These are phyloP conservation scores for Pluvialis apricaria DNA, from an alignment of 2,113 vertebrate species.

Conservation along the genomic window DNA sequence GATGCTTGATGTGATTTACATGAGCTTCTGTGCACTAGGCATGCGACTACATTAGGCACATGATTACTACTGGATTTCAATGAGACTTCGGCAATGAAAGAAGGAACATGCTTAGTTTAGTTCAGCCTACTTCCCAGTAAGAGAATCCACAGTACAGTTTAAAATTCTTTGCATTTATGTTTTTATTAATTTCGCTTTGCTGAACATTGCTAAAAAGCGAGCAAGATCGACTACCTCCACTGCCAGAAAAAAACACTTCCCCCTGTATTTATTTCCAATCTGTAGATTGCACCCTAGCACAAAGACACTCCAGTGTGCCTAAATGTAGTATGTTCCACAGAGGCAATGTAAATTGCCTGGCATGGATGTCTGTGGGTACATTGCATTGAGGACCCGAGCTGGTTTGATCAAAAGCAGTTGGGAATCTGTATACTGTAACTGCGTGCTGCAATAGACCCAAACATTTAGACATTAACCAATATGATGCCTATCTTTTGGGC, in stretches of 20 bases:
- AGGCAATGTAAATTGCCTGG: neutral
- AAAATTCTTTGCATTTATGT: neutral
- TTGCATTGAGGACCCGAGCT: neutral
- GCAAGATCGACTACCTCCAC: neutral
- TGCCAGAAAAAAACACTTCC: neutral
- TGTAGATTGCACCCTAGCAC: neutral
- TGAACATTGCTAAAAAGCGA: neutral
- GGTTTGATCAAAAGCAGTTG: neutral
- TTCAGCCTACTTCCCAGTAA: neutral
- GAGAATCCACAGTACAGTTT: neutral
- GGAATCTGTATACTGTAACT: neutral
- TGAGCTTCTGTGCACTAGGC: neutral
- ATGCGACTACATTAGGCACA: neutral
- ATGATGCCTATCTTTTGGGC: neutral
- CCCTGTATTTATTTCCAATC: neutral
- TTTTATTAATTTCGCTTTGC: neutral
- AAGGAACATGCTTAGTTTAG: neutral
- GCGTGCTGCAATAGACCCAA: neutral
- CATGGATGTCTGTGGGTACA: neutral
- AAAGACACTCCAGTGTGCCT: neutral
- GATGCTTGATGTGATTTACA: neutral
- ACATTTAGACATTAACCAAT: neutral
- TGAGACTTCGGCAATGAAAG: neutral
- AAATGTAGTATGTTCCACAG: neutral
- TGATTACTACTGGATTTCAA: neutral